Evolutionary conservation across 2,113 vertebrate genomes (phyloP), one percentile per base, ranked within the genome.

Genomic region (Thermophis baileyi): DNA sequence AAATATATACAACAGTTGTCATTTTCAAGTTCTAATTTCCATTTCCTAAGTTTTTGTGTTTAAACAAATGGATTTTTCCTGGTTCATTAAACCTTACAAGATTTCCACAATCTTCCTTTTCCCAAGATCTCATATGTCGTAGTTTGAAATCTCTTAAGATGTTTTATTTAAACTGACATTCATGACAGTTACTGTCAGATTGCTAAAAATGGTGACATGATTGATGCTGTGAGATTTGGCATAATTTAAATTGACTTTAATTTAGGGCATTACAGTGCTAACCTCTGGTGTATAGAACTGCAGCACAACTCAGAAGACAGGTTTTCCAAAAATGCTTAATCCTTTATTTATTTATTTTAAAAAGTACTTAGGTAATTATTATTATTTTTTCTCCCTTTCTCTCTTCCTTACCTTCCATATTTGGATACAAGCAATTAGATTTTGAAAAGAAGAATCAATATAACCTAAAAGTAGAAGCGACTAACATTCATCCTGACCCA

Each of bases 371-470:
- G 25, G 25, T 60, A 27, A 60, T 87, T 1, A 50, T 92, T 93
- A 14, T 50, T 27, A 90, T 6, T 55, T 4, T 91, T 81, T 12
- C 50, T 4, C 0, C 50, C 90, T 92, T 18, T 85, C 90, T 88
- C n/a, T 85, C 90, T 25, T 94, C 85, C 53, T 3, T 25, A 93
- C 92, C 94, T 91, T 50, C 8, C 93, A 88, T 91, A 89, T 96
- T 96, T 97, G 81, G 8, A 96, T 85, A 93, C 81, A 96, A 99
- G 99, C 97, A 96, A 44, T 97, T 99, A 97, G 99, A 99, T 98
- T 99, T 99, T 95, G 99, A 99, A 97, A 99, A 95, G 89, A 99
- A 98, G 96, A 97, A 97, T 96, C 94, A 98, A 57, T 99, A 99
- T 44, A 98, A 98, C 90, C 98, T 99, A 97, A 98, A 97, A 95